Percentiles rank a stretch among this genome's conserved stretches.
Evolutionary conservation across 2,888 invertebrate species (phyloP).

Genomic region (Nipponacmea schrenckii): DNA sequence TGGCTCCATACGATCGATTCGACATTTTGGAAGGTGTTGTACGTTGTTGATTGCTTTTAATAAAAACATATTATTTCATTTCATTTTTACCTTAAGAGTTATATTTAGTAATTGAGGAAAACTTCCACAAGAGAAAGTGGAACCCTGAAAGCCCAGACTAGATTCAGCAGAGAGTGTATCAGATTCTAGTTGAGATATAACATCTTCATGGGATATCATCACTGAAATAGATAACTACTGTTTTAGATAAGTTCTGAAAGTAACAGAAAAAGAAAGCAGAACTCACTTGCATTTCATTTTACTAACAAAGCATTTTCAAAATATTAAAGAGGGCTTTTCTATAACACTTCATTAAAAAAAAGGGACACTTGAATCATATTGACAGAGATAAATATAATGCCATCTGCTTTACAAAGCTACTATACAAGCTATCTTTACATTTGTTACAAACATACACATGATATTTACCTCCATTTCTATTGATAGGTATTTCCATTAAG

Average conservation of each 20-base stretch:
- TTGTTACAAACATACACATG: too few relatives aligned
- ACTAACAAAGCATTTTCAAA: not conserved
- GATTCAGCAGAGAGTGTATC: constrained; percentile 78
- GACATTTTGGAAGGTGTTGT: too few relatives aligned
- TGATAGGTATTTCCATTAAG: constrained; percentile 80
- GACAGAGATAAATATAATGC: not conserved
- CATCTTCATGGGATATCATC: constrained; percentile 76
- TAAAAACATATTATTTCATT: too few relatives aligned
- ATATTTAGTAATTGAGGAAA: constrained; percentile 78
- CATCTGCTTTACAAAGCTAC: not conserved
- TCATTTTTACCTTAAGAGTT: constrained; percentile 74
- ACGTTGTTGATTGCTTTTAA: too few relatives aligned
- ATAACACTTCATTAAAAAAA: not conserved
- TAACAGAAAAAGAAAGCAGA: too few relatives aligned
- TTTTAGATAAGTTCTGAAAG: too few relatives aligned
- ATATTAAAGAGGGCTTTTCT: not conserved
- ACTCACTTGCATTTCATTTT: constrained; percentile 1
- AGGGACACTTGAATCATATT: not conserved
- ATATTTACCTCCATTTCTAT: constrained; percentile 68
- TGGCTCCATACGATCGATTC: too few relatives aligned
- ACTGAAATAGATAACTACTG: constrained; percentile 55
- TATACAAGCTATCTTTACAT: not conserved
- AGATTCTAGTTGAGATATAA: constrained; percentile 82
- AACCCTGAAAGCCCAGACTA: constrained; percentile 74
- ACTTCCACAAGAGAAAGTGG: constrained; percentile 77